Evolutionary conservation across 1,140 invertebrate species (phyloP), one percentile per base, ranked within the genome.

Genomic region (Hylyphantes graminicola): DNA sequence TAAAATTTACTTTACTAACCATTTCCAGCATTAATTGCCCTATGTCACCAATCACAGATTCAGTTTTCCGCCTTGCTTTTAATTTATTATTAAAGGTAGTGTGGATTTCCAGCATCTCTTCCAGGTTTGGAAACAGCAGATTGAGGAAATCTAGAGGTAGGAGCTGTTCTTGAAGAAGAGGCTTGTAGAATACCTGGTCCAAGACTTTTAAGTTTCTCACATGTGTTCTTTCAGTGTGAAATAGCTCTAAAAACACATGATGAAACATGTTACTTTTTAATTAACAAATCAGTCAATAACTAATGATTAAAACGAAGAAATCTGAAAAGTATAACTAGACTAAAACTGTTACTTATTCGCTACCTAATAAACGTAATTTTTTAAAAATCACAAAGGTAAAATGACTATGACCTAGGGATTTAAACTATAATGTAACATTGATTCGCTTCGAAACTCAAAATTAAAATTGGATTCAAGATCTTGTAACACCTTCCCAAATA

Each of bases 181-280:
- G 96, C 65, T 93, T 93, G 87, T 96, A 95, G 91, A 99, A 99
- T 75, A 99, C 91, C 86, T 93, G 92, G 61, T 96, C 94, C n/a
- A 99, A 91, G 4, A 99, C 94, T 90, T 96, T 97, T 76, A 99
- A 91, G 88, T 96, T 97, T 68, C 97, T 93, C 55, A 99, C 96
- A 91, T 99, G 97, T 53, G 96, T 97, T 82, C 94, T 92, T 90
- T 99, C 98, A 2, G 98, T 99, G 88, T 98, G 95, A 90, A 99
- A 97, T 77, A 99, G 91, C 93, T 99, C 98, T 86, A 57, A 0
- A 86, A 75, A 80, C 17, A 59, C 57, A 59, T 6, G 11, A 59
- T n/a, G 1, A 35, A 59, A n/a, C 11, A 59, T 13, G n/a, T 13
- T 7, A 59, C 57, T 13, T 13, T 59, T 59, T 5, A n/a, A n/a